phyloP scores from a whole-genome alignment of 2,113 vertebrate species.

The Mola mola region DNA sequence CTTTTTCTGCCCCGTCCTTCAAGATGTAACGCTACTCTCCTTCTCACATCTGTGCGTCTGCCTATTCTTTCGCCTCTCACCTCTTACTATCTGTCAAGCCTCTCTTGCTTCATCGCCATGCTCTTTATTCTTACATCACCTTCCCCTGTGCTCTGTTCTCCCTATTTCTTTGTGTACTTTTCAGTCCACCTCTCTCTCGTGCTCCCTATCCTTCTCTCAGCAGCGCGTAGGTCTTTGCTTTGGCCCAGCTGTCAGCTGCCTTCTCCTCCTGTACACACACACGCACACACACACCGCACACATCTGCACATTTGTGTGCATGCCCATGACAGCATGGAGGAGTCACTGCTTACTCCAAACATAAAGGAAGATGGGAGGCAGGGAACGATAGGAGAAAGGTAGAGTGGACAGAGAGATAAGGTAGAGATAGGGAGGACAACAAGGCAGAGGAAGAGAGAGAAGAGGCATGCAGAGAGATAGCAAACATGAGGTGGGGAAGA shows the following conservation, averaged over 20 bases:
- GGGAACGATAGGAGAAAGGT: conserved; percentile 68
- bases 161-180: conserved; percentile 55
- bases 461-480: conserved; percentile 58
- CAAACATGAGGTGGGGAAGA: conserved; percentile 68
- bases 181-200: conserved; percentile 45
- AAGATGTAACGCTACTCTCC: conserved; percentile 26
- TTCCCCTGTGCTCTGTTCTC: no score
- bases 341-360: conserved; percentile 82
- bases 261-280: conserved; percentile 66
- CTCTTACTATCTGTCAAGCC: conserved; percentile 29
- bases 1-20: conserved; percentile 25
- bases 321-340: conserved; percentile 84
- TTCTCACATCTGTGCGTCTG: conserved; percentile 40
- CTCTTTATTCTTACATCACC: conserved; percentile 52
- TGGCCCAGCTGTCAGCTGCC: conserved; percentile 81
- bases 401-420: conserved; percentile 63
- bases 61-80: conserved; percentile 37
- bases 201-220: conserved; percentile 63
- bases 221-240: conserved; percentile 74
- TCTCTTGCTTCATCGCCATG: conserved; percentile 34
- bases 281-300: conserved; percentile 33
- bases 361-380: conserved; percentile 82
- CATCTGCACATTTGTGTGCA: conserved; percentile 82
- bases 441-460: conserved; percentile 27
- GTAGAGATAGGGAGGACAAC: conserved; percentile 49